These are phyloP conservation scores for Labeo calbasu DNA, from an alignment of 2,797 vertebrate species.

Conservation along the genomic window DNA sequence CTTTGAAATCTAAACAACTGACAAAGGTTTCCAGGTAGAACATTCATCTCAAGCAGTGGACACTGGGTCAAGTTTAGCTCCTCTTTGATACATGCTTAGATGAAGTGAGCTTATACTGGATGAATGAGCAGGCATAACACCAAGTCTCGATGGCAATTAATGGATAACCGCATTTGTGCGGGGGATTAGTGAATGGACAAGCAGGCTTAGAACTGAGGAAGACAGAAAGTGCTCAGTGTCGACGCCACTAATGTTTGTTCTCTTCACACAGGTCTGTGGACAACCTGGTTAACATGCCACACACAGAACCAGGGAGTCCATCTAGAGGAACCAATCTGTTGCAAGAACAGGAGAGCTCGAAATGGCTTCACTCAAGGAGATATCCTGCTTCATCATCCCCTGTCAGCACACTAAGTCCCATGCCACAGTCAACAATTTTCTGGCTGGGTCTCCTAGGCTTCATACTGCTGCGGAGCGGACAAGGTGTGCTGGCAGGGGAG, in stretches of 20 bases:
- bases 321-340: conserved; percentile 73
- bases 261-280: conserved; percentile 78
- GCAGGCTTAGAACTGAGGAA: neutral
- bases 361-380: conserved; percentile 37
- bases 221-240: neutral
- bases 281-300: conserved; percentile 82
- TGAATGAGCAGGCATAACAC: conserved; percentile 30
- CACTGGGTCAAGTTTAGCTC: neutral
- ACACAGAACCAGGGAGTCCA: conserved; percentile 57
- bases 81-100: conserved; percentile 22
- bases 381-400: neutral
- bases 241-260: conserved; percentile 22
- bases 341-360: conserved; percentile 66
- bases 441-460: conserved; percentile 78
- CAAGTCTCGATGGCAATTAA: conserved; percentile 45
- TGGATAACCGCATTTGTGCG: conserved; percentile 30
- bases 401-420: conserved; percentile 61
- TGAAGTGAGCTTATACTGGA: conserved; percentile 33
- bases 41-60: conserved; percentile 29
- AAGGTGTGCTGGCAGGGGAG: conserved; percentile 78
- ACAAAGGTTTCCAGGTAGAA: conserved; percentile 10
- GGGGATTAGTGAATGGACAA: conserved; percentile 17
- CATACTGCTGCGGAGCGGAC: conserved; percentile 69
- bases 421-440: conserved; percentile 65
- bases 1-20: conserved; percentile 18